These are phyloP conservation scores for Microctonus hyperodae DNA, from an alignment of 2,888 invertebrate genomes.

Conservation along the genomic window DNA sequence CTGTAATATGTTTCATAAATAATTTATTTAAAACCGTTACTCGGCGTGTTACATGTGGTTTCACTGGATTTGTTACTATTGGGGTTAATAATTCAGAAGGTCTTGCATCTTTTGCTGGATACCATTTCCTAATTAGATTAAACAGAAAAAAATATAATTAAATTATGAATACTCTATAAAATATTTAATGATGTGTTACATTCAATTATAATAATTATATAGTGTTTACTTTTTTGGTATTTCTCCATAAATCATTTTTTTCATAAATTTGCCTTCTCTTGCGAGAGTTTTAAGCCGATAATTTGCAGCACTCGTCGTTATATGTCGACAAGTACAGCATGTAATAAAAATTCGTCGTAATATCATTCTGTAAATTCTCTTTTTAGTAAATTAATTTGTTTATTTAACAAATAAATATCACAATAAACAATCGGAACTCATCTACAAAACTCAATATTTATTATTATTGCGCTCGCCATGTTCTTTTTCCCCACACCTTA, in stretches of 20 bases:
- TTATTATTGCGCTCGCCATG: too few species aligned
- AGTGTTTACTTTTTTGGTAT: constrained; percentile 42
- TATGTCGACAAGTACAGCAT: not conserved
- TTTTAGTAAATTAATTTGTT: too few species aligned
- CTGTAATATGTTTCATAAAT: constrained; percentile 83
- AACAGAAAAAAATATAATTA: not conserved
- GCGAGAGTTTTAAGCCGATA: not conserved
- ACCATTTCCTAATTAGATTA: constrained; percentile 19
- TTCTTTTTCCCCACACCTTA: too few species aligned
- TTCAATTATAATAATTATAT: not conserved
- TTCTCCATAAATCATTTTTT: constrained; percentile 40
- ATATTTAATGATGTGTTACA: not conserved
- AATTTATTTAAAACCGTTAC: constrained; percentile 77
- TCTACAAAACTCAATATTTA: too few species aligned
- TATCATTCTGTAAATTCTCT: too few species aligned
- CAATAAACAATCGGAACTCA: too few species aligned
- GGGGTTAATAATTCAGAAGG: not conserved
- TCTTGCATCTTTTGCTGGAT: not conserved
- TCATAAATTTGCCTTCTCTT: constrained; percentile 43
- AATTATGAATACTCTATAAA: not conserved
- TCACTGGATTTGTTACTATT: constrained; percentile 50
- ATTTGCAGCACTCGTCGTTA: not conserved
- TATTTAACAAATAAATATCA: too few species aligned
- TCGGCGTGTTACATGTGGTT: constrained; percentile 68
- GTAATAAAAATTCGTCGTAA: not conserved